Evolutionary conservation across 2,113 vertebrate species (phyloP), one percentile per base, ranked within the genome.

Genomic region (Mola mola): DNA sequence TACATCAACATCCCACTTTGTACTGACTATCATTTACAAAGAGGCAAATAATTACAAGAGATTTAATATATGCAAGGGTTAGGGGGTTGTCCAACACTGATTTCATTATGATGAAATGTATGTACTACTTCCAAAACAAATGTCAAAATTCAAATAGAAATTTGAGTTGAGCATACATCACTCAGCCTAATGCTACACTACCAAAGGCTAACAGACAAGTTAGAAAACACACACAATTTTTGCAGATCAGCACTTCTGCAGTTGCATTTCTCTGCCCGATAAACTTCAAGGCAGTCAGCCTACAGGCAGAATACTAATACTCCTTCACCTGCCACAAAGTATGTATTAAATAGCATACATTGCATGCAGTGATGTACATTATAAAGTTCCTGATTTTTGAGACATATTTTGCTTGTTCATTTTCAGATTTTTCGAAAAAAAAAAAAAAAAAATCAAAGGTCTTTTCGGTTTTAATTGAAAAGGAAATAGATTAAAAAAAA

Each of bases 1-100:
- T 68, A 51, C 69, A 64, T 73, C 52, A 73, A 59, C 33, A 59
- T 67, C 21, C 67, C 49, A 62, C 38, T 61, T 50, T 50, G 51
- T 37, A 50, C 22, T 31, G 29, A 71, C 58, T 41, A 29, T 43
- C 41, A 64, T 17, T 57, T 58, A 37, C 21, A 13, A 41, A 37
- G 17, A 40, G 28, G 19, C 31, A 63, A 47, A 51, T 66, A 36
- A 56, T 56, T 50, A 50, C 29, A 60, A 66, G 20, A 17, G 22
- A 56, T 61, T 66, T 55, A 59, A 52, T 19, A 44, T 48, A 58
- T 40, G 44, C 33, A 44, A 41, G 17, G 10, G 24, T 1, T 22
- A 6, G 34, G 48, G 19, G 15, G 24, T 31, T 20, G 19, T 74
- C 41, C 17, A 21, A 53, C 41, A 19, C 22, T 43, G 38, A 65